These are phyloP conservation scores for Cheirogaleus major DNA, from an alignment of 2,797 vertebrate genomes.

Conservation along the genomic window DNA sequence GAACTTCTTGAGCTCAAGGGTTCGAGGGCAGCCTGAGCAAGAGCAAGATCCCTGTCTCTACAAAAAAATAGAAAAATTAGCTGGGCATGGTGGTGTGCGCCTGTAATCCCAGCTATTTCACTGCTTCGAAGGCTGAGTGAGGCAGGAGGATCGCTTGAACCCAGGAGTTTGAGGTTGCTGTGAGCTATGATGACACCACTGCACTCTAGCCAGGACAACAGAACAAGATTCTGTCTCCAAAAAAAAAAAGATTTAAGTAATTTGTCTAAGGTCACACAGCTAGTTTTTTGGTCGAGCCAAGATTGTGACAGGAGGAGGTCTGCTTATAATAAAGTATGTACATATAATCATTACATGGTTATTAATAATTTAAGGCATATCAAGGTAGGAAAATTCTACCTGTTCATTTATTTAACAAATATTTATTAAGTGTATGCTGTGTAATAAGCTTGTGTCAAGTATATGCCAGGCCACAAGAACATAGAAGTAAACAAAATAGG, in stretches of 20 bases:
- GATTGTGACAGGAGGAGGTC: background rate
- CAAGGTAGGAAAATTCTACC: background rate
- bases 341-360: background rate
- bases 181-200: too few relatives aligned
- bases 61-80: too few relatives aligned
- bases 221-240: too few relatives aligned
- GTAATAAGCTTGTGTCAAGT: background rate
- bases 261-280: background rate
- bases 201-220: too few relatives aligned
- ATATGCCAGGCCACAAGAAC: background rate
- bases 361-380: slow-evolving; percentile 17
- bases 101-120: too few relatives aligned
- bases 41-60: too few relatives aligned
- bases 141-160: too few relatives aligned
- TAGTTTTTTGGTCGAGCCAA: background rate
- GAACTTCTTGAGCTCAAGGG: too few relatives aligned
- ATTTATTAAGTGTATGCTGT: background rate
- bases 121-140: too few relatives aligned
- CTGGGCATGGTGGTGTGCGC: too few relatives aligned
- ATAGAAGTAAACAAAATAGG: slow-evolving; percentile 11
- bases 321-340: background rate
- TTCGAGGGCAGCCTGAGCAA: too few relatives aligned
- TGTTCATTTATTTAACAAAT: background rate
- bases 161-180: too few relatives aligned
- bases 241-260: background rate